phyloP scores from a whole-genome alignment of 37 sponge, comb jelly and placozoan species.

The Spongia lamella region DNA sequence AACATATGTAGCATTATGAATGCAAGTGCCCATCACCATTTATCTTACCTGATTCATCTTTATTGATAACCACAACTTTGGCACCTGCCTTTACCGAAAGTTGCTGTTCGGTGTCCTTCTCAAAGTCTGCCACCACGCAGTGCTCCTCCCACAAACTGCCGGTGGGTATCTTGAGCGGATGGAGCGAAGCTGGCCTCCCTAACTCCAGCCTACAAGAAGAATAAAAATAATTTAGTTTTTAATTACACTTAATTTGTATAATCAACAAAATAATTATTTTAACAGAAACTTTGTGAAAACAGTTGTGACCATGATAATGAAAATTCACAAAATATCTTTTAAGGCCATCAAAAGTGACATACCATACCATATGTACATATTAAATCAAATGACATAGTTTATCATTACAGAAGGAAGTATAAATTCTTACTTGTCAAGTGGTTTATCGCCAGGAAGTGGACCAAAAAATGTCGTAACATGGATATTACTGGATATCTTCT shows the following conservation, averaged over 20 bases:
- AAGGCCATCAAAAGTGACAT: too few species aligned
- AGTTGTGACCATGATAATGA: too few species aligned
- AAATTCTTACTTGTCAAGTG: slow-evolving; percentile 51
- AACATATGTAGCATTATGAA: background rate
- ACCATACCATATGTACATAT: too few species aligned
- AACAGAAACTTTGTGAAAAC: too few species aligned
- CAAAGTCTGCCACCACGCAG: slow-evolving; percentile 59
- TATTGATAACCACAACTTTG: slow-evolving; percentile 54
- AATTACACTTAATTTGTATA: too few species aligned
- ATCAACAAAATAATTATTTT: too few species aligned
- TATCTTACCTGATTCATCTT: slow-evolving; percentile 64
- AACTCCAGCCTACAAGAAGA: slow-evolving; percentile 40
- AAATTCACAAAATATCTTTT: too few species aligned
- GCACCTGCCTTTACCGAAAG: slow-evolving; percentile 57
- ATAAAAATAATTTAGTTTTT: background rate
- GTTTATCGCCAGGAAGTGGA: slow-evolving; percentile 55
- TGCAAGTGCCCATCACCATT: background rate
- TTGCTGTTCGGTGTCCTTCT: slow-evolving; percentile 49
- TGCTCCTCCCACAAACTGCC: slow-evolving; percentile 63
- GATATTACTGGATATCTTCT: slow-evolving; percentile 41
- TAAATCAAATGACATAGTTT: too few species aligned
- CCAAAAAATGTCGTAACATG: slow-evolving; percentile 73
- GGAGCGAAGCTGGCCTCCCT: slow-evolving; percentile 54
- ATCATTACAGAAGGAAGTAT: too few species aligned
- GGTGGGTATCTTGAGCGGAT: slow-evolving; percentile 59